These are phyloP conservation scores for Graphium colonna DNA, from an alignment of 2,888 invertebrate genomes.

Conservation along the genomic window DNA sequence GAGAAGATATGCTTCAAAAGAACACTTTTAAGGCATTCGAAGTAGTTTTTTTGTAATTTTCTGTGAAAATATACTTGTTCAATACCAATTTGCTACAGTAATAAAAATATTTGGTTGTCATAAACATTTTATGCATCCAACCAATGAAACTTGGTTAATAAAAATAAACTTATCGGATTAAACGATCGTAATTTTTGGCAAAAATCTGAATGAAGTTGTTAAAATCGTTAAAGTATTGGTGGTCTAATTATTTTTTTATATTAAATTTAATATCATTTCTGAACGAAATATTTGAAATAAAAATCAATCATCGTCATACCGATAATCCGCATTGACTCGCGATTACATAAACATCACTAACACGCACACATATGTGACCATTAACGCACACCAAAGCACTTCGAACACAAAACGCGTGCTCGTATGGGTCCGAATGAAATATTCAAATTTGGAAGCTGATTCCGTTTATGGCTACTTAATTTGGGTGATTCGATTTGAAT, in stretches of 20 bases:
- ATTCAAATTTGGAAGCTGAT: slow-evolving; percentile 81
- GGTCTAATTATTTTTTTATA: background rate
- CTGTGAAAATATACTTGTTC: slow-evolving; percentile 24
- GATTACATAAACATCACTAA: slow-evolving; percentile 37
- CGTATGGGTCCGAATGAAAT: slow-evolving; percentile 71
- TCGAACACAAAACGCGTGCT: slow-evolving; percentile 60
- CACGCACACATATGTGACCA: slow-evolving; percentile 44
- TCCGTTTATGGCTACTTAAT: slow-evolving; percentile 80
- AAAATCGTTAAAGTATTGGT: slow-evolving; percentile 2
- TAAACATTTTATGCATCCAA: background rate
- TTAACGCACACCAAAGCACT: slow-evolving; percentile 44
- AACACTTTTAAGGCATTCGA: too few relatives aligned
- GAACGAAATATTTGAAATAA: background rate
- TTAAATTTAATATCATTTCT: slow-evolving; percentile 3
- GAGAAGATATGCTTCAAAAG: too few relatives aligned
- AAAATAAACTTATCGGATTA: slow-evolving; percentile 1
- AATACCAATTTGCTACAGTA: background rate
- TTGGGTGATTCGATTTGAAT: slow-evolving; percentile 80
- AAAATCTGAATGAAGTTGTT: slow-evolving; percentile 13
- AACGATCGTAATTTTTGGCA: background rate
- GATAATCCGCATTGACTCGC: slow-evolving; percentile 29
- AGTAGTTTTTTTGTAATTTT: too few relatives aligned
- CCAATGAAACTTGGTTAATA: slow-evolving; percentile 3
- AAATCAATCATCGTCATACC: slow-evolving; percentile 3
- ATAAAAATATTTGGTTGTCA: background rate